Conservation (phyloP, 2,888 invertebrate genomes). For the Aspidiotus destructor region DNA sequence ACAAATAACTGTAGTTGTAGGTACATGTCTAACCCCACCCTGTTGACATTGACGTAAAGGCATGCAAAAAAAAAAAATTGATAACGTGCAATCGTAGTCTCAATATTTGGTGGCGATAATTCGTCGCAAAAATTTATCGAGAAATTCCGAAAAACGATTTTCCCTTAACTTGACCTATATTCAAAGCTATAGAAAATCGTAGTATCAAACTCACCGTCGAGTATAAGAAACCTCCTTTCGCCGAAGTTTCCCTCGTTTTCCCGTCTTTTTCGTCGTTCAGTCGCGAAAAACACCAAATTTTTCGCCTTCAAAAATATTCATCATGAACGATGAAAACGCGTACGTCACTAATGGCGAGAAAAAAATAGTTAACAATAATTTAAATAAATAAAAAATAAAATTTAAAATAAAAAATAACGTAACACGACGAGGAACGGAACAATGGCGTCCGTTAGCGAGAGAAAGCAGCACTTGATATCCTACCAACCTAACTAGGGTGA, state of each 20-base stretch:
- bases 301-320: slow-evolving; percentile 15
- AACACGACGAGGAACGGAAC: slow-evolving; percentile 24
- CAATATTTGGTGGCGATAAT: too few species aligned
- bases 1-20: too few species aligned
- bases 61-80: too few species aligned
- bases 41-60: too few species aligned
- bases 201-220: slow-evolving; percentile 11
- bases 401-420: slow-evolving; percentile 17
- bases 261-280: slow-evolving; percentile 7
- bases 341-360: slow-evolving; percentile 8
- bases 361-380: background rate
- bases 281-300: slow-evolving; percentile 7
- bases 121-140: too few species aligned
- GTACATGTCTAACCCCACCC: too few species aligned
- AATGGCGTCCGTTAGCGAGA: slow-evolving; percentile 28
- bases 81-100: too few species aligned
- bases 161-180: slow-evolving; percentile 29
- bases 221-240: background rate
- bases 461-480: slow-evolving; percentile 29
- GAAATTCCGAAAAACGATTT: background rate
- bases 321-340: slow-evolving; percentile 1
- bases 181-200: slow-evolving; percentile 6
- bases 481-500: slow-evolving; percentile 29
- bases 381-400: slow-evolving; percentile 2
- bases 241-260: background rate